A percentile compares a stretch with the other conserved stretches of the same genome.
Evolutionary conservation across 2,113 vertebrate genomes (phyloP).

Genomic region (Ictalurus punctatus): DNA sequence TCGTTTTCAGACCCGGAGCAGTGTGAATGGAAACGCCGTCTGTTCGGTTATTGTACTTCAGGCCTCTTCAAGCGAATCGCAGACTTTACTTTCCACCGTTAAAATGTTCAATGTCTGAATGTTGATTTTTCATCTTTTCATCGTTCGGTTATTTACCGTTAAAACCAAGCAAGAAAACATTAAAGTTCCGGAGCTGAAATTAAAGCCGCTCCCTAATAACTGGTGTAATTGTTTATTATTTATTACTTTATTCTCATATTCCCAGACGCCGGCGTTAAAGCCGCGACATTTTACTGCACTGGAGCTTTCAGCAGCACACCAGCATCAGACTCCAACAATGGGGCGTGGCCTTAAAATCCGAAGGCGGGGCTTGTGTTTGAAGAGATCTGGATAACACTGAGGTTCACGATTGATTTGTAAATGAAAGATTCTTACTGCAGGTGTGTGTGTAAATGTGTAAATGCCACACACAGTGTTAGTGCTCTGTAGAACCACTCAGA

Average conservation of each 20-base stretch:
- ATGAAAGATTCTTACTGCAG: background rate
- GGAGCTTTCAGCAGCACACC: background rate
- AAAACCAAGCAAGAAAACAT: background rate
- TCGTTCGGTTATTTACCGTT: background rate
- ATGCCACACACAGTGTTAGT: conserved; percentile 11
- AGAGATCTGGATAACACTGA: background rate
- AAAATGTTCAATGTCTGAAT: background rate
- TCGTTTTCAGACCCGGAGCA: no score
- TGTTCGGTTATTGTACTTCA: no score
- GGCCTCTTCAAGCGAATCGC: background rate
- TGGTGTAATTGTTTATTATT: no score
- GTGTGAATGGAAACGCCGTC: background rate
- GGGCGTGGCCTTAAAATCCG: background rate
- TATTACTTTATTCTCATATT: background rate
- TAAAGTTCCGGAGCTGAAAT: background rate
- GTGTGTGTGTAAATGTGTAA: background rate
- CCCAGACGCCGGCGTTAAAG: background rate
- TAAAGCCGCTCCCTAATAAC: background rate
- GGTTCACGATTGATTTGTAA: background rate
- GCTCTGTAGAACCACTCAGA: background rate
- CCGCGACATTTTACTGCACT: background rate
- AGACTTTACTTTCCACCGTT: background rate
- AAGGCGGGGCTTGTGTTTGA: background rate
- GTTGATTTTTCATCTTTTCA: background rate
- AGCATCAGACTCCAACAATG: no score